phyloP scores from a whole-genome alignment of 1,140 invertebrate genomes.

The Temnothorax curvispinosus region DNA sequence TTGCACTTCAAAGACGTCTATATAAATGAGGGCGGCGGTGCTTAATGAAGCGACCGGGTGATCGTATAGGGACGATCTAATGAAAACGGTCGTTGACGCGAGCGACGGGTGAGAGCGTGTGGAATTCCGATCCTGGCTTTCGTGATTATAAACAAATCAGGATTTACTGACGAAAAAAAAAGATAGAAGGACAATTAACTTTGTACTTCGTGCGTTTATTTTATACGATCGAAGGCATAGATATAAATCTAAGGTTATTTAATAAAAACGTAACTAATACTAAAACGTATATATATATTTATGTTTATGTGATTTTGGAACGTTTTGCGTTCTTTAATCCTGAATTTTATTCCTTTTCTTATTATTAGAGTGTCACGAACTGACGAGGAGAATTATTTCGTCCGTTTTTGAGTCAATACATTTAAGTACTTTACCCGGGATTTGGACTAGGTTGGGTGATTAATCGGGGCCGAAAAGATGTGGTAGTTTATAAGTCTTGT shows the following conservation, averaged over 20 bases:
- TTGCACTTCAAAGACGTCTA: conserved; percentile 78
- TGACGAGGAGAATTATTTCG: no score
- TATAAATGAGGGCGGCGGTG: conserved; percentile 70
- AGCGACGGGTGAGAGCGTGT: background rate
- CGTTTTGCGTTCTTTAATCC: background rate
- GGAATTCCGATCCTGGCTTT: conserved; percentile 19
- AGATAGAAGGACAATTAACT: background rate
- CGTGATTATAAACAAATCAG: conserved; percentile 9
- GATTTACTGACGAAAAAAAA: background rate
- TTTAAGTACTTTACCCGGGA: no score
- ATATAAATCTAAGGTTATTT: background rate
- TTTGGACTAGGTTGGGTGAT: no score
- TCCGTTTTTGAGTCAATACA: no score
- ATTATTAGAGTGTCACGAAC: background rate
- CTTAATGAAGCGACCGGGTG: conserved; percentile 51
- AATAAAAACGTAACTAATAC: background rate
- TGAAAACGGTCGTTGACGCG: conserved; percentile 43
- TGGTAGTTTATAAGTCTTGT: no score
- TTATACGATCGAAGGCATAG: background rate
- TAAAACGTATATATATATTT: background rate
- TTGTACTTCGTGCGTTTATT: background rate
- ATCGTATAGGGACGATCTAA: conserved; percentile 49
- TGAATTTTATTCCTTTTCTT: background rate
- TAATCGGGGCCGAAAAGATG: no score
- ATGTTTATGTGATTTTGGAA: background rate